These are phyloP conservation scores for Parapristionchus giblindavisi DNA, from an alignment of 2,888 invertebrate genomes.

Conservation along the genomic window DNA sequence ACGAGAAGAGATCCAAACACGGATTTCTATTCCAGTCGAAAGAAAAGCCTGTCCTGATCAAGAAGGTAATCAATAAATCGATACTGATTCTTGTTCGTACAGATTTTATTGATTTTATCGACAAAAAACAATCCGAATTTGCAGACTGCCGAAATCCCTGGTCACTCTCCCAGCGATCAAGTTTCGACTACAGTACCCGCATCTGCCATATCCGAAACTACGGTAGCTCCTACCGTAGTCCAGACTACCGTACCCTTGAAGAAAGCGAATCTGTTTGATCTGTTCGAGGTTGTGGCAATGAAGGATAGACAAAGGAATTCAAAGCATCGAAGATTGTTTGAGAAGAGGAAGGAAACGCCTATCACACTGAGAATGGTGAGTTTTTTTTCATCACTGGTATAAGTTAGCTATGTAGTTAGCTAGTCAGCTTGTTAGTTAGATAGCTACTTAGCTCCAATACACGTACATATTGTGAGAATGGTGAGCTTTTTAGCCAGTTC, in stretches of 20 bases:
- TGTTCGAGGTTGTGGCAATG: too few species aligned
- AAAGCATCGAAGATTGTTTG: constrained; percentile 14
- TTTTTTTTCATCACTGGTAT: too few species aligned
- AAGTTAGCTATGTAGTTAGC: too few species aligned
- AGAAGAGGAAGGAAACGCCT: constrained; percentile 4
- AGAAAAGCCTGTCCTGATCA: background rate
- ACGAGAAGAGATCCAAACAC: background rate
- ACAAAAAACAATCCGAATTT: background rate
- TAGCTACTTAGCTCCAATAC: too few species aligned
- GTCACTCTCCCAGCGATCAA: background rate
- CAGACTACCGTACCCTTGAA: background rate
- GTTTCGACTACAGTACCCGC: background rate
- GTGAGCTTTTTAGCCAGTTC: too few species aligned
- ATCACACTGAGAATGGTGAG: constrained; percentile 11
- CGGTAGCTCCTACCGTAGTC: background rate
- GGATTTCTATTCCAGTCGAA: background rate
- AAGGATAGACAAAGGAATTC: background rate
- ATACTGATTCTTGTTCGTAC: background rate
- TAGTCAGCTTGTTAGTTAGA: too few species aligned
- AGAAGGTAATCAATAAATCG: background rate
- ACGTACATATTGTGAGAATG: too few species aligned
- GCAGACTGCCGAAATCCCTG: background rate
- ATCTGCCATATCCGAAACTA: background rate
- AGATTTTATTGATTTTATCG: background rate
- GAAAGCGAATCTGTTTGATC: too few species aligned